These are phyloP conservation scores for Drosophila ustulata DNA, from an alignment of 2,888 invertebrate genomes.

Conservation along the genomic window DNA sequence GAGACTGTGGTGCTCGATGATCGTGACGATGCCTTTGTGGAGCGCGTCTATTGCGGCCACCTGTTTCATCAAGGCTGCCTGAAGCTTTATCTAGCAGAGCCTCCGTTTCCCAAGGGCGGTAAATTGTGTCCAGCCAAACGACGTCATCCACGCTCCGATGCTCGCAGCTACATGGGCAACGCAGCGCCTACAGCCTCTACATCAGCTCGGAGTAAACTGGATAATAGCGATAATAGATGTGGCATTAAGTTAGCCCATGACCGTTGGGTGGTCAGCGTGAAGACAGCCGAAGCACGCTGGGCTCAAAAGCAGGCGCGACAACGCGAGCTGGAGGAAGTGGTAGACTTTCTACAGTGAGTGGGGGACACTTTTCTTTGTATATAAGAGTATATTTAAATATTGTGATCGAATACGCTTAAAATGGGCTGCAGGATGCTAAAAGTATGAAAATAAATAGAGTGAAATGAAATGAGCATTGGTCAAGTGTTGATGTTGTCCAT, in stretches of 20 bases:
- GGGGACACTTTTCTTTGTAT: neutral
- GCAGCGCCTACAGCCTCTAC: constrained; percentile 62
- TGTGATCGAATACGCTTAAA: constrained; percentile 73
- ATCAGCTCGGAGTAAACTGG: constrained; percentile 1
- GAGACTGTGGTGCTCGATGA: constrained; percentile 87
- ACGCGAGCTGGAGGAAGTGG: constrained; percentile 90
- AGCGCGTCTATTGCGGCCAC: constrained; percentile 91
- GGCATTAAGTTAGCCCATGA: constrained; percentile 89
- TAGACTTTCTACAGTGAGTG: constrained; percentile 88
- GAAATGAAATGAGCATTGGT: constrained; percentile 14
- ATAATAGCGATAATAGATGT: constrained; percentile 83
- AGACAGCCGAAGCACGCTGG: constrained; percentile 90
- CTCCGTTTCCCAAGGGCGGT: constrained; percentile 90
- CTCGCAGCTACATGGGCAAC: constrained; percentile 75
- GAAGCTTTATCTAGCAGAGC: constrained; percentile 89
- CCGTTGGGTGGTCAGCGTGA: constrained; percentile 89
- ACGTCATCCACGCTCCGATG: constrained; percentile 83
- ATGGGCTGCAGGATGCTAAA: constrained; percentile 46
- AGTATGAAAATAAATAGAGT: constrained; percentile 27
- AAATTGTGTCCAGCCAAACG: constrained; percentile 88
- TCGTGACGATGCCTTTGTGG: constrained; percentile 87
- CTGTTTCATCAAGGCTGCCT: constrained; percentile 90
- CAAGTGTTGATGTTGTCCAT: constrained; percentile 6
- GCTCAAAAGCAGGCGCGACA: constrained; percentile 91
- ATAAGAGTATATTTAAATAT: constrained; percentile 5